Percentiles rank a stretch among this genome's conserved stretches.
Conservation (phyloP, 2,888 invertebrate genomes). For the Leptopilina myrica region DNA sequence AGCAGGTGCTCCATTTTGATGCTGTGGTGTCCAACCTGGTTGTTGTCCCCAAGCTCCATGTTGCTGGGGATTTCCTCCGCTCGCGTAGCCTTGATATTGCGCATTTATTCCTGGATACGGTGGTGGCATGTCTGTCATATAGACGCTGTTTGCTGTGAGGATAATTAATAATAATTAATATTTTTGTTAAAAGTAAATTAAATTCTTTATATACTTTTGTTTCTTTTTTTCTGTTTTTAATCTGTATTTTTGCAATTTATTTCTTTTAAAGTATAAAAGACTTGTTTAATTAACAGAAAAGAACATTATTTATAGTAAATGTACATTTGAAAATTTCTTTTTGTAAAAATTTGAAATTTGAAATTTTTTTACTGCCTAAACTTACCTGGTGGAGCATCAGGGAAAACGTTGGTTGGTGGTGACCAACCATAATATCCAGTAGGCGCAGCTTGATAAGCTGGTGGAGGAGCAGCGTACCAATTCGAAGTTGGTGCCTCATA, state of each 20-base stretch:
- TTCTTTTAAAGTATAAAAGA: too few relatives aligned
- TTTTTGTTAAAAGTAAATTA: too few relatives aligned
- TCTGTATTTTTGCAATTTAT: too few relatives aligned
- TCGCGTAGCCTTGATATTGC: conserved; percentile 74
- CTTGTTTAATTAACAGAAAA: too few relatives aligned
- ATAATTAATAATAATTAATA: too few relatives aligned
- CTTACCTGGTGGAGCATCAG: conserved; percentile 77
- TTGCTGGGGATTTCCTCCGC: conserved; percentile 62
- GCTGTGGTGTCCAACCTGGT: conserved; percentile 53
- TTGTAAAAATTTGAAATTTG: neutral
- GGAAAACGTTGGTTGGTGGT: conserved; percentile 87
- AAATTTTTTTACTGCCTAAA: neutral
- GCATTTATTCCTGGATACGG: conserved; percentile 93
- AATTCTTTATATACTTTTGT: too few relatives aligned
- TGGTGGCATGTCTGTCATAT: conserved; percentile 93
- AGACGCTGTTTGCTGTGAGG: conserved; percentile 86
- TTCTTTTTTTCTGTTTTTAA: neutral
- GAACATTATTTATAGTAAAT: too few relatives aligned
- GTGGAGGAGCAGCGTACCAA: conserved; percentile 93
- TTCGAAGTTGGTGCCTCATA: conserved; percentile 87
- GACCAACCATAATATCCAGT: conserved; percentile 96
- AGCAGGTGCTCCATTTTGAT: conserved; percentile 69
- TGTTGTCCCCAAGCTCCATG: conserved; percentile 67
- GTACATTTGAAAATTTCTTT: neutral
- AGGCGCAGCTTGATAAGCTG: conserved; percentile 91